A percentile compares a stretch with the other conserved stretches of the same genome.
Evolutionary conservation across 2,888 invertebrate species (phyloP).

Genomic region (Emmelina monodactyla): DNA sequence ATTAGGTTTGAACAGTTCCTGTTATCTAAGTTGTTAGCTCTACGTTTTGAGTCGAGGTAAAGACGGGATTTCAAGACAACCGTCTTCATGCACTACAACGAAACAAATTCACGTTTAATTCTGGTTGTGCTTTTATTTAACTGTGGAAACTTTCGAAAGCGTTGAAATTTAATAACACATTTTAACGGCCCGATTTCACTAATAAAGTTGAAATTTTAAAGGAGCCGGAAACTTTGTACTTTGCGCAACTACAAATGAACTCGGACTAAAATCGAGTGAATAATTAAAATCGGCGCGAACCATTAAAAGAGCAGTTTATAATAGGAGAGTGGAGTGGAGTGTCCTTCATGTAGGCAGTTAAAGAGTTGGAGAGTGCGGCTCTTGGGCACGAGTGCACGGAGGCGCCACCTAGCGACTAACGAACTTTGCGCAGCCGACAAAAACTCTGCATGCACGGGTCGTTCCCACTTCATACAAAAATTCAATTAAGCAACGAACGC

Average conservation of each 20-base stretch:
- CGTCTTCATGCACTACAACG: background rate
- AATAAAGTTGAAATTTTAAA: background rate
- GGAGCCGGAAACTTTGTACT: conserved; percentile 1
- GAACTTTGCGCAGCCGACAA: conserved; percentile 45
- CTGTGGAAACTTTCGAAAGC: too few species aligned
- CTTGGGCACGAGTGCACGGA: conserved; percentile 56
- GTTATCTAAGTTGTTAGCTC: too few species aligned
- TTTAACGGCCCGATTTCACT: background rate
- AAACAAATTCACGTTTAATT: background rate
- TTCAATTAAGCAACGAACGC: background rate
- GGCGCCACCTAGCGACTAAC: conserved; percentile 58
- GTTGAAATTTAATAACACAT: too few species aligned
- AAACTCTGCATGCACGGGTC: conserved; percentile 17
- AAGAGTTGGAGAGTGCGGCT: conserved; percentile 56
- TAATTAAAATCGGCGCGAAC: conserved; percentile 60
- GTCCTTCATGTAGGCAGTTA: conserved; percentile 66
- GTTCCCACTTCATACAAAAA: background rate
- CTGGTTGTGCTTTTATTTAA: too few species aligned
- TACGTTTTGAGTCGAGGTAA: too few species aligned
- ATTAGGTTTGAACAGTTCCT: too few species aligned
- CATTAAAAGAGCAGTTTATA: conserved; percentile 66
- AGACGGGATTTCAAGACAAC: too few species aligned
- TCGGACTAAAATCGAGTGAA: conserved; percentile 40
- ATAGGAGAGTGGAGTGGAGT: conserved; percentile 59
- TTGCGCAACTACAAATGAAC: conserved; percentile 15